phyloP scores from a whole-genome alignment of 2,888 invertebrate species.

The Nineta flava region DNA sequence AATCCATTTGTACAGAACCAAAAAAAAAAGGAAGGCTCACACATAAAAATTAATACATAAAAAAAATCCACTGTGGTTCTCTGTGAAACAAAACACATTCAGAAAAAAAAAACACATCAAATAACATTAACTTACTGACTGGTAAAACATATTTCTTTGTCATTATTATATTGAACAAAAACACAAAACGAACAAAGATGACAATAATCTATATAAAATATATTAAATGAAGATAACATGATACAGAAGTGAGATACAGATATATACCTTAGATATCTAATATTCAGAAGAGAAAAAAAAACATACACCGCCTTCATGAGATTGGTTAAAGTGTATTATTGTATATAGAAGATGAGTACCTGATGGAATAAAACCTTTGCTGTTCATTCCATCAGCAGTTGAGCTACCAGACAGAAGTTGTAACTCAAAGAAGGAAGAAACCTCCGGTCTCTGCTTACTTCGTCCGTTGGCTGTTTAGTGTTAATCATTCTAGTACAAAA shows the following conservation, averaged over 20 bases:
- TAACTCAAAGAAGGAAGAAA: neutral
- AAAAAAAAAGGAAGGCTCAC: too few relatives aligned
- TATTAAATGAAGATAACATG: neutral
- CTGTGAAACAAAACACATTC: neutral
- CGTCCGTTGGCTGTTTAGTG: too few relatives aligned
- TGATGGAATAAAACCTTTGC: neutral
- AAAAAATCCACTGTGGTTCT: neutral
- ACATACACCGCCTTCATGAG: neutral
- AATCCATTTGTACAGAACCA: neutral
- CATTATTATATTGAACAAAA: neutral
- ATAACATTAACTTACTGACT: neutral
- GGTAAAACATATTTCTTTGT: neutral
- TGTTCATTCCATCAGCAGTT: slow-evolving; percentile 6
- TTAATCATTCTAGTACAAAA: too few relatives aligned
- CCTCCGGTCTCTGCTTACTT: neutral
- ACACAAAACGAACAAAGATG: neutral
- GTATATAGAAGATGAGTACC: neutral
- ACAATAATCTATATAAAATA: neutral
- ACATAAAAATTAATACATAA: neutral
- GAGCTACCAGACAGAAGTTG: slow-evolving; percentile 7
- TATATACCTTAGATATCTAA: neutral
- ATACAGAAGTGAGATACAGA: neutral
- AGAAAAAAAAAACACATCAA: neutral
- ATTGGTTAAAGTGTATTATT: neutral
- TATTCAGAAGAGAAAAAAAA: neutral